Percentiles rank a stretch among this genome's conserved stretches.
phyloP scores from a whole-genome alignment of 2,113 vertebrate species.

The Phodopus roborovskii region DNA sequence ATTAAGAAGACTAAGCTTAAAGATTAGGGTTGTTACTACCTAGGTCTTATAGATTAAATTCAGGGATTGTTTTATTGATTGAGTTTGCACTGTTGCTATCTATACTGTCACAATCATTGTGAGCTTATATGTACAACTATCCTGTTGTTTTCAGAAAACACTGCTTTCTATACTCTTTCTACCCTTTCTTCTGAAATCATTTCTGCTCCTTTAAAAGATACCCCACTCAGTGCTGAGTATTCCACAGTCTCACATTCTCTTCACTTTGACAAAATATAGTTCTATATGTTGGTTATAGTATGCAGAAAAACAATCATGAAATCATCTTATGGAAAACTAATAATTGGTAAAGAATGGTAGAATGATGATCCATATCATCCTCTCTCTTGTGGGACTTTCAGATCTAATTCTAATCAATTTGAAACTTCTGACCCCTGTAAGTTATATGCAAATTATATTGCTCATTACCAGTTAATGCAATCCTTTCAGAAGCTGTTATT shows the following conservation, averaged over 20 bases:
- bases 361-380: background rate
- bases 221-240: no score
- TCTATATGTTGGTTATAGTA: background rate
- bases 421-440: background rate
- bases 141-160: background rate
- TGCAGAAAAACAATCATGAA: background rate
- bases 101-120: no score
- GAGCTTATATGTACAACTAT: background rate
- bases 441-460: background rate
- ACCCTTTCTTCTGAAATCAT: background rate
- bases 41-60: background rate
- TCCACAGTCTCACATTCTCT: background rate
- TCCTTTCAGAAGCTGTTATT: background rate
- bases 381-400: background rate
- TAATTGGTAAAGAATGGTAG: background rate
- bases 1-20: background rate
- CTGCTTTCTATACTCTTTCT: background rate
- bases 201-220: background rate
- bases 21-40: background rate
- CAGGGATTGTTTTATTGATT: background rate
- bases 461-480: conserved; percentile 1
- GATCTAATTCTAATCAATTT: background rate
- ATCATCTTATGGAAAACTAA: background rate
- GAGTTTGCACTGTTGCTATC: background rate
- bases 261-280: background rate